Conservation (phyloP, 2,888 invertebrate species). For the Brachylomia viminalis region DNA sequence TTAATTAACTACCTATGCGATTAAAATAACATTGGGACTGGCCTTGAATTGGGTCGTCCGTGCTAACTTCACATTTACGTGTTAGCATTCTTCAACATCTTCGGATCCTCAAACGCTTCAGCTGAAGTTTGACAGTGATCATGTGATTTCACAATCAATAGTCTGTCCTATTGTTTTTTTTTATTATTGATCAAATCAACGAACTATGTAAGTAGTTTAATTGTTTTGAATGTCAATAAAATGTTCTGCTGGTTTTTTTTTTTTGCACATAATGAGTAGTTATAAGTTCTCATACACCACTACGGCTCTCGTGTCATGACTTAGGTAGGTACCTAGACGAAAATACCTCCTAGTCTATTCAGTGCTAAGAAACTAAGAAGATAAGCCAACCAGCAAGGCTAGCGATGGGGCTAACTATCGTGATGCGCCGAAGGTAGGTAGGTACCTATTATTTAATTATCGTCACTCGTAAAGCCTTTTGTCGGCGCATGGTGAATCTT, state of each 20-base stretch:
- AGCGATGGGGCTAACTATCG: background rate
- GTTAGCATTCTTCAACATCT: slow-evolving; percentile 16
- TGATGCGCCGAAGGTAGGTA: background rate
- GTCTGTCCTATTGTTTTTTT: no score
- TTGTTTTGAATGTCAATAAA: background rate
- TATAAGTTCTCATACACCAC: background rate
- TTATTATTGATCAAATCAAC: background rate
- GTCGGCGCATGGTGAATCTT: background rate
- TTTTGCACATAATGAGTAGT: background rate
- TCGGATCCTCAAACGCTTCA: background rate
- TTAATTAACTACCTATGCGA: slow-evolving; percentile 3
- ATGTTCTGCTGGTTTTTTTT: background rate
- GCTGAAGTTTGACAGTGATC: background rate
- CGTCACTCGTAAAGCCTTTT: background rate
- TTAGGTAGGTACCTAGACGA: background rate
- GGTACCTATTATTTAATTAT: slow-evolving; percentile 4
- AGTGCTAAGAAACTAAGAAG: background rate
- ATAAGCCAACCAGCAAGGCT: background rate
- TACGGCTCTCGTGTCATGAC: background rate
- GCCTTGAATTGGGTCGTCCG: background rate
- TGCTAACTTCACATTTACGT: background rate
- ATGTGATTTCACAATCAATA: background rate
- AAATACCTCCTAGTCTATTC: background rate
- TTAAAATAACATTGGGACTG: slow-evolving; percentile 5
- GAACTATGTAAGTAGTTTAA: background rate